A percentile compares a stretch with the other conserved stretches of the same genome.
Conservation (phyloP, 2,888 invertebrate genomes). For the Phasia obesa region DNA sequence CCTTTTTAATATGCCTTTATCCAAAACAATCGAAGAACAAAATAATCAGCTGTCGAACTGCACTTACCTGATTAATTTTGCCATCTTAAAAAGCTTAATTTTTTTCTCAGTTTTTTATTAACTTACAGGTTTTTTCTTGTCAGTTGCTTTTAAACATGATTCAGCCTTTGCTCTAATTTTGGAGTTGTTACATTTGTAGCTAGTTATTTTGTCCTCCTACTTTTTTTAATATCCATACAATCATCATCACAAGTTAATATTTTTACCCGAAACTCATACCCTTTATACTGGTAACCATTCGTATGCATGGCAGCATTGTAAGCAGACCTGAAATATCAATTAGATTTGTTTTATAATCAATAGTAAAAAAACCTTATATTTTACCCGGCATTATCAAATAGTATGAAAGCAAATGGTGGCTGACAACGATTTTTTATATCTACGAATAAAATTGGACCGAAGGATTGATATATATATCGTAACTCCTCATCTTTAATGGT, state of each 20-base stretch:
- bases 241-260: slow-evolving; percentile 10
- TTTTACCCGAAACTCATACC: slow-evolving; percentile 21
- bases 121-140: too few species aligned
- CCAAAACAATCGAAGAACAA: too few species aligned
- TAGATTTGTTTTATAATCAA: not conserved
- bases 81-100: too few species aligned
- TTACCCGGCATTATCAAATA: slow-evolving; percentile 26
- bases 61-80: too few species aligned
- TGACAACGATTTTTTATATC: slow-evolving; percentile 45
- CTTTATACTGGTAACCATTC: slow-evolving; percentile 2
- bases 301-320: slow-evolving; percentile 5
- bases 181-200: too few species aligned
- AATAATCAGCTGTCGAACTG: too few species aligned
- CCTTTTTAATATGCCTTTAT: too few species aligned
- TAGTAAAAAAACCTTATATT: not conserved
- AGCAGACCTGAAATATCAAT: slow-evolving; percentile 11
- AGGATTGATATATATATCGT: slow-evolving; percentile 7
- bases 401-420: slow-evolving; percentile 37
- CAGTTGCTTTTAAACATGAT: too few species aligned
- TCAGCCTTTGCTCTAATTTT: too few species aligned
- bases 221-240: not conserved
- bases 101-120: too few species aligned
- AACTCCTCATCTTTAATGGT: slow-evolving; percentile 18
- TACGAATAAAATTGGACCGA: slow-evolving; percentile 10
- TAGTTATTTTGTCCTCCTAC: too few species aligned